Percentiles rank a stretch among this genome's conserved stretches.
Conservation (phyloP, 2,797 vertebrate species). For the Lates japonicus region DNA sequence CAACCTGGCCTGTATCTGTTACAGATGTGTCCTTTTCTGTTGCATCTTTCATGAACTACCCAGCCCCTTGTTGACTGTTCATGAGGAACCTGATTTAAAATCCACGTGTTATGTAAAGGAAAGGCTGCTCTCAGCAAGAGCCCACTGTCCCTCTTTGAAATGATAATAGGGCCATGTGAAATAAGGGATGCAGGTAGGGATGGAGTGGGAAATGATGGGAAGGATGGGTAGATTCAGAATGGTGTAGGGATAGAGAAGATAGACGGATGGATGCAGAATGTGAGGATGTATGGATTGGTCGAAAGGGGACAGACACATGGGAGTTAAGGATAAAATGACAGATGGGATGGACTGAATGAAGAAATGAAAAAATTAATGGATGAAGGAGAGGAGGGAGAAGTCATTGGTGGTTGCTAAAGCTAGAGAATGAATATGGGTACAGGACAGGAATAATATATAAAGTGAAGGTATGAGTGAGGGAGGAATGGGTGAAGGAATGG, state of each 20-base stretch:
- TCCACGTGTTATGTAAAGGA: constrained; percentile 64
- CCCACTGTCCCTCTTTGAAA: constrained; percentile 80
- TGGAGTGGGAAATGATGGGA: constrained; percentile 6
- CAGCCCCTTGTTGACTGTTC: constrained; percentile 60
- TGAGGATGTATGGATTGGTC: background rate
- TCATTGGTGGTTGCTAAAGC: background rate
- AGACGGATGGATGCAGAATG: constrained; percentile 9
- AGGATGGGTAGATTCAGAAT: constrained; percentile 5
- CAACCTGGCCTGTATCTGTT: constrained; percentile 32
- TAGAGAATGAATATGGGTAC: constrained; percentile 7
- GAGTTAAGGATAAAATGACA: constrained; percentile 5
- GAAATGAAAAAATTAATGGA: background rate
- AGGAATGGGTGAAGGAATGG: constrained; percentile 1
- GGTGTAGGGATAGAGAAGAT: constrained; percentile 6
- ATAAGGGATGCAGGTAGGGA: constrained; percentile 70
- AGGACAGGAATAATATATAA: constrained; percentile 10
- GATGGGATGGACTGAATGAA: background rate
- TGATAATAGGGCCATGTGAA: constrained; percentile 81
- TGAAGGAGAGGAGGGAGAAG: background rate
- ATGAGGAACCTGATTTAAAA: constrained; percentile 72
- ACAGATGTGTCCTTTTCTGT: constrained; percentile 52
- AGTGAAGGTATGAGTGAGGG: background rate
- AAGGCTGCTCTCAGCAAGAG: constrained; percentile 43
- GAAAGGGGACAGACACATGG: background rate
- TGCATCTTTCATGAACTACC: constrained; percentile 66